A percentile compares a stretch with the other conserved stretches of the same genome.
Evolutionary conservation across 2,113 vertebrate species (phyloP).

Genomic region (Cyanoliseus patagonus): DNA sequence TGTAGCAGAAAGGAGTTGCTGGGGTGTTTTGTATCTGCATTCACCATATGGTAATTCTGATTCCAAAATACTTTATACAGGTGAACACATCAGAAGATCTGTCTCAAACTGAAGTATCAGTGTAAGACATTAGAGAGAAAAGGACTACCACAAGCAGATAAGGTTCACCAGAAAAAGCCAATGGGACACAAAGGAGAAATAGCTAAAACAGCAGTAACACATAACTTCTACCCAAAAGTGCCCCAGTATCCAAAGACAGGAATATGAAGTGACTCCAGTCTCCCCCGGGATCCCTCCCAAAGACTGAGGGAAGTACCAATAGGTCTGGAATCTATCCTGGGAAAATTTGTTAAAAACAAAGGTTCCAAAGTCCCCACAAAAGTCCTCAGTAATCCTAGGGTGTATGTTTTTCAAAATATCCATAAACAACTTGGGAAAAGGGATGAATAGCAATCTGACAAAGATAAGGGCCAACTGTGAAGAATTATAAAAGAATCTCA

Average conservation of each 20-base stretch:
- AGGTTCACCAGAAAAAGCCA: background rate
- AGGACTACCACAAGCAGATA: background rate
- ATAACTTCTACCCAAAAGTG: background rate
- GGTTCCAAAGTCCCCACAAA: background rate
- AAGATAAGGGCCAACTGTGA: background rate
- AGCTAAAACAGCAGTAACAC: background rate
- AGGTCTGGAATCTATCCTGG: background rate
- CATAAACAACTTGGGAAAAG: background rate
- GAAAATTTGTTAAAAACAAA: background rate
- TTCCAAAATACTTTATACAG: background rate
- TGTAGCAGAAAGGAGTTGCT: background rate
- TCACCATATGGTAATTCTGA: background rate
- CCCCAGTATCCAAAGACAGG: background rate
- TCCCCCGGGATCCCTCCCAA: background rate
- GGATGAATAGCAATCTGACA: background rate
- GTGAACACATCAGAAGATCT: background rate
- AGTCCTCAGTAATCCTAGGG: background rate
- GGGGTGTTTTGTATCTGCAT: accelerated
- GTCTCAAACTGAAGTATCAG: background rate
- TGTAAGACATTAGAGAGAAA: background rate
- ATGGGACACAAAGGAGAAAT: background rate
- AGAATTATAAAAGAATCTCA: background rate
- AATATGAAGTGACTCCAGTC: background rate
- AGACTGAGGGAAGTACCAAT: background rate
- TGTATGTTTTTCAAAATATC: background rate